phyloP scores from a whole-genome alignment of 2,888 invertebrate genomes.

The Troides aeacus region DNA sequence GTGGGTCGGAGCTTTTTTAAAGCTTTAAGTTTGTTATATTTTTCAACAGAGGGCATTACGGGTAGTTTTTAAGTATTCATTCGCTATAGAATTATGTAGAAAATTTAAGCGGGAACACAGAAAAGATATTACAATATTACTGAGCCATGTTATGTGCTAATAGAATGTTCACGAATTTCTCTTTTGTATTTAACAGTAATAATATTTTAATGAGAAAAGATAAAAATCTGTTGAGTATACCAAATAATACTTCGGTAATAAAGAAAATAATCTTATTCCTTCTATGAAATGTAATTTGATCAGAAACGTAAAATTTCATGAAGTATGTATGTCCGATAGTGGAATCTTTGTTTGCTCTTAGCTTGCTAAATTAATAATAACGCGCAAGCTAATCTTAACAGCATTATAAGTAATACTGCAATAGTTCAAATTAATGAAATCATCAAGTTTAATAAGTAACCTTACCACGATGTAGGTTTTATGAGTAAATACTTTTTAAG shows the following conservation, averaged over 20 bases:
- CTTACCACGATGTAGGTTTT: neutral
- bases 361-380: neutral
- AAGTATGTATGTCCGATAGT: too few relatives aligned
- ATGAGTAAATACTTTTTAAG: neutral
- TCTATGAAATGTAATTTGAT: too few relatives aligned
- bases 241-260: too few relatives aligned
- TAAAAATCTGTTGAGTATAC: too few relatives aligned
- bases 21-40: constrained; percentile 31
- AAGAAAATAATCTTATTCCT: too few relatives aligned
- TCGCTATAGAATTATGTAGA: too few relatives aligned
- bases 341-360: too few relatives aligned
- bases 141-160: neutral
- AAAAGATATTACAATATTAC: neutral
- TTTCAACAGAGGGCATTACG: constrained; percentile 53
- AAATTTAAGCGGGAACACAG: neutral
- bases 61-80: constrained; percentile 35
- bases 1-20: constrained; percentile 19
- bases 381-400: neutral
- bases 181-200: too few relatives aligned
- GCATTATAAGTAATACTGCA: neutral
- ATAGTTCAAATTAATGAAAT: neutral
- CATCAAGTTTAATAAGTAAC: neutral
- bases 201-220: too few relatives aligned
- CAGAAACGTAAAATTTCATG: too few relatives aligned
- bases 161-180: neutral